These are phyloP conservation scores for Trichonephila clavipes DNA, from an alignment of 1,140 invertebrate species.

Conservation along the genomic window DNA sequence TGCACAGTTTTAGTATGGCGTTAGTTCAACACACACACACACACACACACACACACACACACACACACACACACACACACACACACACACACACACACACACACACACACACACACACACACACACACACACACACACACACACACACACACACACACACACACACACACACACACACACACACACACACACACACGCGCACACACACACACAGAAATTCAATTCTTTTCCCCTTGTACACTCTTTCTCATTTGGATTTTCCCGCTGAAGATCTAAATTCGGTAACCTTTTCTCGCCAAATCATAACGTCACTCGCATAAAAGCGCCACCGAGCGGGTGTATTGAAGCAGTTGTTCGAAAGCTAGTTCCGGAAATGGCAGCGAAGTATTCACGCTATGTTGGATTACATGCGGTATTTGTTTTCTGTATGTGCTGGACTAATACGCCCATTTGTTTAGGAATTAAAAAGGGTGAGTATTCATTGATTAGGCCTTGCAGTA, in stretches of 20 bases:
- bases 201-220: too few species aligned
- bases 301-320: not conserved
- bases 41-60: too few species aligned
- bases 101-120: too few species aligned
- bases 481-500: not conserved
- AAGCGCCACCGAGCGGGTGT: conserved; percentile 18
- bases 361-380: conserved; percentile 18
- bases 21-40: too few species aligned
- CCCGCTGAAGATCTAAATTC: not conserved
- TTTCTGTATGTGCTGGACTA: conserved; percentile 20
- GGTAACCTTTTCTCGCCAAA: conserved; percentile 23
- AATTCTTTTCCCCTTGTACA: too few species aligned
- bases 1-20: too few species aligned
- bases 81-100: too few species aligned
- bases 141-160: too few species aligned
- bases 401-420: conserved; percentile 17
- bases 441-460: not conserved
- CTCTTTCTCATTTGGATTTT: not conserved
- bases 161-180: too few species aligned
- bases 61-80: too few species aligned
- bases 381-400: not conserved
- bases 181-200: too few species aligned
- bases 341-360: not conserved
- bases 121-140: too few species aligned
- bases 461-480: conserved; percentile 15